A percentile compares a stretch with the other conserved stretches of the same genome.
These are phyloP conservation scores for Megaleporinus macrocephalus DNA, from an alignment of 2,113 vertebrate genomes.

Conservation along the genomic window DNA sequence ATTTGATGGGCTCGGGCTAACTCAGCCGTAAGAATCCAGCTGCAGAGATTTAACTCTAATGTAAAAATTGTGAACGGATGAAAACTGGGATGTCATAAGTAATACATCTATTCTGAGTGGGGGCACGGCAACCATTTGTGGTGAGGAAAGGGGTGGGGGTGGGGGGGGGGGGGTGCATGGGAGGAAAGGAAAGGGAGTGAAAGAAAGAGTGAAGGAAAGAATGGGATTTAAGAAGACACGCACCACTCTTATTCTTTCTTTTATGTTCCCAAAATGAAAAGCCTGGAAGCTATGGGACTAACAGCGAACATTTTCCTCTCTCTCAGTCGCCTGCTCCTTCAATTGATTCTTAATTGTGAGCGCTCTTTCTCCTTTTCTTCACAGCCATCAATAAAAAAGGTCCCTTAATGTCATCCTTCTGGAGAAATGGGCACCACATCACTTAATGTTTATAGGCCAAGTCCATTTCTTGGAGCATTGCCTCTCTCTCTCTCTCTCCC, in stretches of 20 bases:
- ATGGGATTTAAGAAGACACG: slow-evolving; percentile 91
- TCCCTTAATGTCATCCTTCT: slow-evolving; percentile 84
- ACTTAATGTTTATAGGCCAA: slow-evolving; percentile 89
- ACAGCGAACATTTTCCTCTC: slow-evolving; percentile 82
- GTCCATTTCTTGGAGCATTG: slow-evolving; percentile 88
- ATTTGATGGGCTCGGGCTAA: slow-evolving; percentile 98
- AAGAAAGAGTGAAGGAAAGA: slow-evolving; percentile 76
- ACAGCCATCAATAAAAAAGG: slow-evolving; percentile 81
- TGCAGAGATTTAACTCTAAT: slow-evolving; percentile 99
- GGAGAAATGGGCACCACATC: slow-evolving; percentile 86
- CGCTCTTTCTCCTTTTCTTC: slow-evolving; percentile 79
- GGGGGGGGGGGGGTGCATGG: slow-evolving; percentile 55
- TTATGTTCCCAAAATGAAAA: slow-evolving; percentile 93
- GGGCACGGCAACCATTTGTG: slow-evolving; percentile 80
- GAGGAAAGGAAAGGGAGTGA: slow-evolving; percentile 53
- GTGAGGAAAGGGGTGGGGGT: background rate
- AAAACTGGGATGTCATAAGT: slow-evolving; percentile 99
- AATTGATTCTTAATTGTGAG: slow-evolving; percentile 94
- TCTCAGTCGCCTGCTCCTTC: slow-evolving; percentile 80
- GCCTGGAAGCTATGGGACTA: slow-evolving; percentile 88
- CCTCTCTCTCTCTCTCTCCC: slow-evolving; percentile 71
- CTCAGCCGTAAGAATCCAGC: slow-evolving; percentile 99
- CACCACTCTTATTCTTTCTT: slow-evolving; percentile 84
- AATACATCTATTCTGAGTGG: slow-evolving; percentile 91
- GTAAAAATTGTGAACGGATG: slow-evolving; percentile 98